A percentile compares a stretch with the other conserved stretches of the same genome.
Evolutionary conservation across 2,888 invertebrate genomes (phyloP).

Genomic region (Trimorus sp.): DNA sequence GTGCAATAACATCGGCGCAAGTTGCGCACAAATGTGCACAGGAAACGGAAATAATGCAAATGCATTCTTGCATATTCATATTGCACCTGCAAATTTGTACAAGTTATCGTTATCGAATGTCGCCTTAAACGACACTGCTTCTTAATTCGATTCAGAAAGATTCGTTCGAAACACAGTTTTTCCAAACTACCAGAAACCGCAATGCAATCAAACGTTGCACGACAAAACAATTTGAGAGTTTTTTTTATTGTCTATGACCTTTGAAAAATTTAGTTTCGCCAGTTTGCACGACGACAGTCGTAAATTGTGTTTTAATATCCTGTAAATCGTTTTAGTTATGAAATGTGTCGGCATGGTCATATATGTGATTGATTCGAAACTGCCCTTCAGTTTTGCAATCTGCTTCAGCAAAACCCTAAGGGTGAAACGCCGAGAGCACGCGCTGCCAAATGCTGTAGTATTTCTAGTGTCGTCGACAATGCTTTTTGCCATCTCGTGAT

Average conservation of each 20-base stretch:
- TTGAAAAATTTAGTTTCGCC: too few species aligned
- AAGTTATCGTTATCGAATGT: too few species aligned
- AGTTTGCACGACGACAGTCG: too few species aligned
- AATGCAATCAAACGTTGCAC: too few species aligned
- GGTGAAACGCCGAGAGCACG: constrained; percentile 38
- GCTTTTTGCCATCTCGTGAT: constrained; percentile 27
- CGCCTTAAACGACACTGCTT: too few species aligned
- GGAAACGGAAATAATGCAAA: constrained; percentile 4
- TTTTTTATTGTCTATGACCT: too few species aligned
- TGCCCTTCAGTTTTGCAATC: constrained; percentile 47
- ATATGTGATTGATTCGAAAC: constrained; percentile 52
- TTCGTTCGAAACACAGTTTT: too few species aligned
- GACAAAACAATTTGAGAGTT: too few species aligned
- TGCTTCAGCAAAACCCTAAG: constrained; percentile 31
- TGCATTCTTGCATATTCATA: too few species aligned
- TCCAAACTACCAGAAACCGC: too few species aligned
- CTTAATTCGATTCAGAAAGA: too few species aligned
- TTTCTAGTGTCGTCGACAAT: constrained; percentile 28
- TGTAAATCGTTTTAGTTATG: constrained; percentile 11
- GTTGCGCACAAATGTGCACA: constrained; percentile 1
- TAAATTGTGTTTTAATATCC: neutral
- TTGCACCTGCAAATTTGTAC: too few species aligned
- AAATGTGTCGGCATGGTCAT: constrained; percentile 15
- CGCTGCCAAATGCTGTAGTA: constrained; percentile 34
- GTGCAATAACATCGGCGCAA: constrained; percentile 10